Conservation (phyloP, 2,888 invertebrate species). For the Kuschelorhynchus macadamiae region DNA sequence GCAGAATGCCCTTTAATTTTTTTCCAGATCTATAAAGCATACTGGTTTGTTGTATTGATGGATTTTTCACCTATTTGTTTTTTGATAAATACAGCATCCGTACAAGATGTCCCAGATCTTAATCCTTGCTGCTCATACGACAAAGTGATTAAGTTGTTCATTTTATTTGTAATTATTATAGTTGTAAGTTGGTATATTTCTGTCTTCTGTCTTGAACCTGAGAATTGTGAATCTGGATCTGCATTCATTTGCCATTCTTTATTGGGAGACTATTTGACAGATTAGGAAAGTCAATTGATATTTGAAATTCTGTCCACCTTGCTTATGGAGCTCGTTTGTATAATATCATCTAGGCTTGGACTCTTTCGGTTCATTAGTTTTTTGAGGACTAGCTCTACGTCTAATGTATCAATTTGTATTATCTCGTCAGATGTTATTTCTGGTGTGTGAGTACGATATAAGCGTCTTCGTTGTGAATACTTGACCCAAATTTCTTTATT, state of each 20-base stretch:
- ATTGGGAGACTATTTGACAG: background rate
- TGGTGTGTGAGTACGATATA: background rate
- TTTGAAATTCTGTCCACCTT: conserved; percentile 3
- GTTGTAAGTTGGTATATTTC: background rate
- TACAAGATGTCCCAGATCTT: too few relatives aligned
- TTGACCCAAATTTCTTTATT: background rate
- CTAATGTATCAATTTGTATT: background rate
- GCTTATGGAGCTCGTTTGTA: conserved; percentile 1
- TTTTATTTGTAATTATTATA: too few relatives aligned
- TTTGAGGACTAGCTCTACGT: background rate
- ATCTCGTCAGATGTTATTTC: background rate
- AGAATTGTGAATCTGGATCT: background rate
- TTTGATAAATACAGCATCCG: too few relatives aligned
- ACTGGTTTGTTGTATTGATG: too few relatives aligned
- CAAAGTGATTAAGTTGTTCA: too few relatives aligned
- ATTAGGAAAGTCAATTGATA: background rate
- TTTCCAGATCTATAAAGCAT: too few relatives aligned
- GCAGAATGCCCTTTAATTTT: too few relatives aligned
- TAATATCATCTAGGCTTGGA: background rate
- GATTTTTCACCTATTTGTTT: too few relatives aligned
- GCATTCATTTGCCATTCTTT: conserved; percentile 1
- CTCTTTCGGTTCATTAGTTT: background rate
- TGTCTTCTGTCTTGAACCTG: background rate
- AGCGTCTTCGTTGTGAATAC: background rate
- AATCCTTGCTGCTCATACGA: too few relatives aligned